Evolutionary conservation across 2,797 vertebrate genomes (phyloP).

Genomic region (Falco naumanni): DNA sequence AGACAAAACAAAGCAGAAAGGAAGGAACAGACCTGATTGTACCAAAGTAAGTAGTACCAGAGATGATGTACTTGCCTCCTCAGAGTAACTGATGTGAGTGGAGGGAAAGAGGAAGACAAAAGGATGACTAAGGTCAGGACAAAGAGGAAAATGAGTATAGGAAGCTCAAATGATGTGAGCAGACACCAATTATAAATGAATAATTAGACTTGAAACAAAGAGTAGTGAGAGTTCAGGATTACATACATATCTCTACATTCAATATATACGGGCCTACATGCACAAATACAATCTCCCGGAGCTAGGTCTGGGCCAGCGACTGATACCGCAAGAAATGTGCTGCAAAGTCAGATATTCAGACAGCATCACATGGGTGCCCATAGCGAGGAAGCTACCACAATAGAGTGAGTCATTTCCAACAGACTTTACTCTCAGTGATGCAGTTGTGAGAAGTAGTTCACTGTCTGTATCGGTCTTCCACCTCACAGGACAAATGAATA

Average conservation of each 20-base stretch:
- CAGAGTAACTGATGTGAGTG: not conserved
- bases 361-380: not conserved
- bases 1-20: not conserved
- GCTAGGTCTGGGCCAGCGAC: not conserved
- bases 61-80: not conserved
- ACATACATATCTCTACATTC: not conserved
- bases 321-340: not conserved
- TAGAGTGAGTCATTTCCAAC: not conserved
- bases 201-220: not conserved
- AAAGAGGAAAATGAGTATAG: not conserved
- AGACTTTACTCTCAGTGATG: fast-evolving
- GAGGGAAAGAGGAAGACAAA: not conserved
- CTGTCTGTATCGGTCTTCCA: not conserved
- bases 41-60: not conserved
- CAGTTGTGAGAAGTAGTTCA: not conserved
- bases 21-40: not conserved
- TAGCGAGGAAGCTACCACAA: not conserved
- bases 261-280: not conserved
- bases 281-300: not conserved
- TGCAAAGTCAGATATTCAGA: not conserved
- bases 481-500: not conserved
- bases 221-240: not conserved
- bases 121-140: not conserved
- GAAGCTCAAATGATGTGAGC: not conserved
- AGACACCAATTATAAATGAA: not conserved